Evolutionary conservation across 2,797 vertebrate genomes (phyloP).

Genomic region (Sternotherus odoratus): DNA sequence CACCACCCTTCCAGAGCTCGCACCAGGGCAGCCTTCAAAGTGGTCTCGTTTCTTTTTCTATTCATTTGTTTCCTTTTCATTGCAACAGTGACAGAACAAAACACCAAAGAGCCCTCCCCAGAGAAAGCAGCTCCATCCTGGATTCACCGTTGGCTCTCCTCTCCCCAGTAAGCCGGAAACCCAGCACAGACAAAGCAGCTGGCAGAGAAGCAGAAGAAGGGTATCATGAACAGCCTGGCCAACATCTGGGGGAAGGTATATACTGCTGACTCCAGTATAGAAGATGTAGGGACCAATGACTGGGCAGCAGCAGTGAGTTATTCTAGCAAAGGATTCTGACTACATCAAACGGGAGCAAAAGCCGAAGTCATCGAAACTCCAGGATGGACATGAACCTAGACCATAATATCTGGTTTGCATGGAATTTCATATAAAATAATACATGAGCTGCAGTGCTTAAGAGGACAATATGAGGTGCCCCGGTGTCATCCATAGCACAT

Average conservation of each 20-base stretch:
- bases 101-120: conserved; percentile 28
- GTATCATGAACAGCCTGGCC: rapidly evolving
- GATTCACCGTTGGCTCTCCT: conserved; percentile 61
- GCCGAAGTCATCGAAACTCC: background rate
- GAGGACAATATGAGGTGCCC: background rate
- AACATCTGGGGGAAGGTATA: conserved; percentile 43
- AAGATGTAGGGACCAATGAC: background rate
- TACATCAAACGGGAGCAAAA: background rate
- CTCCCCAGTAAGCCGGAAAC: conserved; percentile 54
- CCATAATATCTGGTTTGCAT: background rate
- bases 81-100: conserved; percentile 66
- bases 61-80: background rate
- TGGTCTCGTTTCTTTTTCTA: background rate
- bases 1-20: background rate
- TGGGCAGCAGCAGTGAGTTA: background rate
- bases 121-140: conserved; percentile 58
- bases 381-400: background rate
- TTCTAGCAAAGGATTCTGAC: background rate
- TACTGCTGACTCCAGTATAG: background rate
- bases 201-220: conserved; percentile 47
- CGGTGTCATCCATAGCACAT: background rate
- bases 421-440: background rate
- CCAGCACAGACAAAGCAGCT: conserved; percentile 35
- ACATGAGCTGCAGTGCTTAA: rapidly evolving
- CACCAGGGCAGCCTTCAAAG: background rate